Evolutionary conservation across 2,888 invertebrate genomes (phyloP).

Genomic region (Augiades crinisus): DNA sequence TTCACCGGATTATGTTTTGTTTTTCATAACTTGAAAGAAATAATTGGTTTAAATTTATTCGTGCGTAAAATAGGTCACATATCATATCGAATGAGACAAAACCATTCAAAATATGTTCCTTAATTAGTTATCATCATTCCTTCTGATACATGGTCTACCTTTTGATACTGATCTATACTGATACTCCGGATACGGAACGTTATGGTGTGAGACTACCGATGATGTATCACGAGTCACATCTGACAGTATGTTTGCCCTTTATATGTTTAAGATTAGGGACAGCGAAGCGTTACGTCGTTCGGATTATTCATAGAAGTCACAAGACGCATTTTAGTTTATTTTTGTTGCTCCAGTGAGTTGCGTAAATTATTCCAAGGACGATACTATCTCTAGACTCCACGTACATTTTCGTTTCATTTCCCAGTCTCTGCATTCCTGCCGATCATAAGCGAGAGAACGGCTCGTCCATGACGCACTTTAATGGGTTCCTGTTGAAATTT

Average conservation of each 20-base stretch:
- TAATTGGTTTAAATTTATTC: neutral
- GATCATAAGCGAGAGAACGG: conserved; percentile 41
- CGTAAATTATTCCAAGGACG: conserved; percentile 12
- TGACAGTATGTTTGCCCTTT: neutral
- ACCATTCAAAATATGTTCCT: too few species aligned
- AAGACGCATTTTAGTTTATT: conserved; percentile 6
- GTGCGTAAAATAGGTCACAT: neutral
- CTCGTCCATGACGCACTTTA: conserved; percentile 31
- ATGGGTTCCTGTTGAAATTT: conserved; percentile 52
- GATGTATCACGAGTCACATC: conserved; percentile 9
- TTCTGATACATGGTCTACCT: too few species aligned
- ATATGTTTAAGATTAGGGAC: neutral
- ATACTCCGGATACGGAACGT: conserved; percentile 4
- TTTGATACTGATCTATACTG: too few species aligned
- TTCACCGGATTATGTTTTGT: neutral
- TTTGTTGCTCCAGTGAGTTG: conserved; percentile 1
- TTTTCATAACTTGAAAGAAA: neutral
- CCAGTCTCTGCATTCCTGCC: neutral
- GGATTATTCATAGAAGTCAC: neutral
- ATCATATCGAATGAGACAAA: neutral
- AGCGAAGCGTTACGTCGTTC: neutral
- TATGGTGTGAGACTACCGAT: neutral
- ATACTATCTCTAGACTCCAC: conserved; percentile 1
- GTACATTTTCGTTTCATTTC: conserved; percentile 13
- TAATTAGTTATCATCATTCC: too few species aligned